Percentiles rank a stretch among this genome's conserved stretches.
These are phyloP conservation scores for Scaptomyza reducta DNA, from an alignment of 2,888 invertebrate species.

Conservation along the genomic window DNA sequence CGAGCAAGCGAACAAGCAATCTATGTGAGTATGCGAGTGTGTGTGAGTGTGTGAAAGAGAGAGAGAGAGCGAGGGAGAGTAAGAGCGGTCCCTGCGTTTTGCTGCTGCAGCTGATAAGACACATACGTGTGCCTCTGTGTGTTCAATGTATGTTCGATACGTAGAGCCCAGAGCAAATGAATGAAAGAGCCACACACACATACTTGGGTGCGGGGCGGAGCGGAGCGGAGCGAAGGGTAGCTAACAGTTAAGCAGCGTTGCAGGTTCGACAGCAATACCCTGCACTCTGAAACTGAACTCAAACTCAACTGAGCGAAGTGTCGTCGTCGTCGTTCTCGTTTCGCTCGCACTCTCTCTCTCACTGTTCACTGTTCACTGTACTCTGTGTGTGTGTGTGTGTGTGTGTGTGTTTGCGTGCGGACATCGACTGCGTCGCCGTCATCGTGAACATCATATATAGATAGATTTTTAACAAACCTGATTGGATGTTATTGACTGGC, in stretches of 20 bases:
- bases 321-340: slow-evolving; percentile 36
- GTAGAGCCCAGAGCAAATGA: slow-evolving; percentile 64
- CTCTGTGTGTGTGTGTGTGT: slow-evolving; percentile 12
- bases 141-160: slow-evolving; percentile 78
- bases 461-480: slow-evolving; percentile 85
- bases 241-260: slow-evolving; percentile 37
- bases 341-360: slow-evolving; percentile 35
- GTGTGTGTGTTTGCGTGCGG: slow-evolving; percentile 63
- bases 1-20: slow-evolving; percentile 20
- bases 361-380: slow-evolving; percentile 29
- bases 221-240: slow-evolving; percentile 45
- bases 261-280: slow-evolving; percentile 56
- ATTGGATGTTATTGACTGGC: slow-evolving; percentile 84
- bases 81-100: slow-evolving; percentile 54
- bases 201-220: slow-evolving; percentile 11
- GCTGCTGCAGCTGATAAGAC: slow-evolving; percentile 74
- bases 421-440: slow-evolving; percentile 80
- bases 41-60: slow-evolving; percentile 30
- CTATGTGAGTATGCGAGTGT: slow-evolving; percentile 35
- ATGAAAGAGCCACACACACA: slow-evolving; percentile 56
- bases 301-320: slow-evolving; percentile 50
- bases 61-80: slow-evolving; percentile 43
- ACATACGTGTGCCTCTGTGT: slow-evolving; percentile 34
- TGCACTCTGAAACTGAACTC: slow-evolving; percentile 38
- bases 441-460: slow-evolving; percentile 81